Base-by-base conservation (phyloP, 2,888 invertebrate species). In the Melitaea athalia region DNA sequence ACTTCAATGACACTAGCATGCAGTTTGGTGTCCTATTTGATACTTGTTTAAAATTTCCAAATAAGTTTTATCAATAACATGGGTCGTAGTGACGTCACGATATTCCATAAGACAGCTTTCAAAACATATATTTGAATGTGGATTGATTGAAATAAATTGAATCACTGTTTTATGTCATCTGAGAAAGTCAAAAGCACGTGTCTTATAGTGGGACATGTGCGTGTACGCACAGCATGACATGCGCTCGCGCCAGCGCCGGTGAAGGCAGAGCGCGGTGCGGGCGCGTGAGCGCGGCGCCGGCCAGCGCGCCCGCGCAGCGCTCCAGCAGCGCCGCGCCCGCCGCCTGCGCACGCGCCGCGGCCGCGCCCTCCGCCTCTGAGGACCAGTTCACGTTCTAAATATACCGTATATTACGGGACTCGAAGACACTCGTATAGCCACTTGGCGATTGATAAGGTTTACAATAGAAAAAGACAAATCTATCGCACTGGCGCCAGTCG, bases 271-370 rank as follows among this genome's bases (percentile, higher is more conserved):
- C 76, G 76, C 86, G 86, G 80, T 89, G 90, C 80, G 90, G 89
- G 17, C 89, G 84, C 24, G 89, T 85, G 73, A 86, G 85, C 43
- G 91, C 89, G 15, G 90, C 89, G 74, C 85, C 88, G 11, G 79
- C 85, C 74, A 91, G 82, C 76, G 89, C 86, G 67, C 78, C 83
- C 72, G 85, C 83, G 76, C 84, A 81, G 68, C 90, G 87, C 81
- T 90, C 91, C 78, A 89, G 81, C 72, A 90, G 80, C 76, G 85
- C 82, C 65, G 84, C 85, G 67, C 82, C 83, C 68, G 82, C 81
- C 65, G 74, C 71, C n/a, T 72, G 77, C 75, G 75, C 74, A 10
- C 74, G 77, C 75, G 73, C 74, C 73, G 69, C 78, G 52, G 69
- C 73, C 73, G 70, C 77, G 68, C 74, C 78, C 73, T 74, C 78